Conservation (phyloP, 2,888 invertebrate species). For the Podabrus alpinus region DNA sequence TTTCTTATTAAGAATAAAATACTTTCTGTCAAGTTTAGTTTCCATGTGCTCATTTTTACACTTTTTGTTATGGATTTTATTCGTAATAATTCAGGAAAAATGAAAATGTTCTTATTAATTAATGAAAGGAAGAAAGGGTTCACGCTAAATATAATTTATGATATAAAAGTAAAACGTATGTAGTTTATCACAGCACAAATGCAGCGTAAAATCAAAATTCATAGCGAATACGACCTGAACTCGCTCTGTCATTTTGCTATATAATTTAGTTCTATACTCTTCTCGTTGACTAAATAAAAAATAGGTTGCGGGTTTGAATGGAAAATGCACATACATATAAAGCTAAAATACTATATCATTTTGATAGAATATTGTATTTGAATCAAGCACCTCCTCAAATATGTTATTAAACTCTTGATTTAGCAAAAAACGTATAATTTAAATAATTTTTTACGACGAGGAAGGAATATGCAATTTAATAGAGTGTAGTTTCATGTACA, state of each 20-base stretch:
- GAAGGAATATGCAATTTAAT: background rate
- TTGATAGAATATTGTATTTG: background rate
- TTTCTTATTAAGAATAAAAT: slow-evolving; percentile 33
- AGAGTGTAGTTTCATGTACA: background rate
- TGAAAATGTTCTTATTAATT: background rate
- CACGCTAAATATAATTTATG: slow-evolving; percentile 7
- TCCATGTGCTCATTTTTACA: slow-evolving; percentile 25
- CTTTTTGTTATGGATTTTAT: slow-evolving; percentile 6
- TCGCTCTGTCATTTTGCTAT: slow-evolving; percentile 18
- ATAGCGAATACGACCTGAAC: slow-evolving; percentile 15
- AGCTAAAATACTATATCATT: background rate
- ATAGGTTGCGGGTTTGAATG: background rate
- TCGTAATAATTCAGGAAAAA: background rate
- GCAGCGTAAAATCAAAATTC: slow-evolving; percentile 22
- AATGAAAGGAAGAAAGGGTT: background rate
- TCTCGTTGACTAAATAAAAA: slow-evolving; percentile 10
- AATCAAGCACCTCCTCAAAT: background rate
- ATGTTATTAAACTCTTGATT: background rate
- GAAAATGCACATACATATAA: background rate
- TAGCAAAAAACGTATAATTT: background rate
- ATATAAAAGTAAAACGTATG: slow-evolving; percentile 8
- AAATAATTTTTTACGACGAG: background rate
- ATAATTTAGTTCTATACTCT: slow-evolving; percentile 15
- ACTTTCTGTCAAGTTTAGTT: slow-evolving; percentile 33
- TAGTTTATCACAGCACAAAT: slow-evolving; percentile 14